phyloP scores from a whole-genome alignment of 2,888 invertebrate species.

The Drosophila anomelani region DNA sequence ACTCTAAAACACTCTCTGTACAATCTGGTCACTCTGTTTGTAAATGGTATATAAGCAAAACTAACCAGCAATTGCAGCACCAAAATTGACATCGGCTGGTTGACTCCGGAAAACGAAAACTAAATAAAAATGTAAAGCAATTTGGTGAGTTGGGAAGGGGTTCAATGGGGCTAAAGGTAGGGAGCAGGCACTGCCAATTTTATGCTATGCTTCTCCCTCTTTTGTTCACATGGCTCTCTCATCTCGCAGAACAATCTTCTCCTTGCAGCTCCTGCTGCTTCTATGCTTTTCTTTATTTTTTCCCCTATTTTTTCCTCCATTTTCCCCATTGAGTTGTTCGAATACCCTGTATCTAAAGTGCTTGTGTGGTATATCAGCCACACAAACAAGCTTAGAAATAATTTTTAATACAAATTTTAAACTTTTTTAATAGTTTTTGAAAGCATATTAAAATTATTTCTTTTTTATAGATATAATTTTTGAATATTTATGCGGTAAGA shows the following conservation, averaged over 20 bases:
- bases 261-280: background rate
- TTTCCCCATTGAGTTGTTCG: constrained; percentile 7
- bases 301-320: background rate
- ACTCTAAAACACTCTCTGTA: too few species aligned
- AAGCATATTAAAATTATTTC: too few species aligned
- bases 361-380: background rate
- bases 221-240: constrained; percentile 17
- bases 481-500: background rate
- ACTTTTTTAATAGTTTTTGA: background rate
- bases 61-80: constrained; percentile 26
- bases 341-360: background rate
- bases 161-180: background rate
- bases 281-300: constrained; percentile 1
- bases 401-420: background rate
- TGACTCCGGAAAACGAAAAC: constrained; percentile 58
- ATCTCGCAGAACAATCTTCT: constrained; percentile 24
- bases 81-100: constrained; percentile 68
- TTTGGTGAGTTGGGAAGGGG: constrained; percentile 26
- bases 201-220: constrained; percentile 59
- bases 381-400: background rate
- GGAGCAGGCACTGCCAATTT: constrained; percentile 63
- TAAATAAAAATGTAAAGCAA: constrained; percentile 72
- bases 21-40: background rate
- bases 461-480: background rate
- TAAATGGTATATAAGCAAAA: background rate